Conservation (phyloP, 64 coral and sea anemone species). For the Montipora cactus region DNA sequence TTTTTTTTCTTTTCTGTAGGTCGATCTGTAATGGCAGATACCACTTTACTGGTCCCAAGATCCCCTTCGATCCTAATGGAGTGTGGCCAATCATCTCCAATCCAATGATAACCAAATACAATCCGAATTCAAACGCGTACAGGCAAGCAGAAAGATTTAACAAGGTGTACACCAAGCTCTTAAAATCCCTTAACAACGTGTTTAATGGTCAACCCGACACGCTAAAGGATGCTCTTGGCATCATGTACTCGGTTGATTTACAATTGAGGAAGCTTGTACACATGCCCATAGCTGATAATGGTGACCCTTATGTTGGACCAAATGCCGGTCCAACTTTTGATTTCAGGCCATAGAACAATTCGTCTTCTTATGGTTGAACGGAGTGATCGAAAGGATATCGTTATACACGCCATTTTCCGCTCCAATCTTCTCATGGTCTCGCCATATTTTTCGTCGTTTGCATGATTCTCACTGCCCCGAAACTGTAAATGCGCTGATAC, state of each 20-base stretch:
- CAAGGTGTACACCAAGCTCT: conserved; percentile 72
- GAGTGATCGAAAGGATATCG: too few species aligned
- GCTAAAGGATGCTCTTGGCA: conserved; percentile 34
- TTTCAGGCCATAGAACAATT: not conserved
- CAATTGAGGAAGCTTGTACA: conserved; percentile 63
- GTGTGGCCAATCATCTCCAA: conserved; percentile 86
- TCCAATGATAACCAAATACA: conserved; percentile 67
- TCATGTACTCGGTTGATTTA: conserved; percentile 71
- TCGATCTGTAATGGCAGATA: conserved; percentile 57
- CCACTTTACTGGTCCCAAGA: conserved; percentile 62
- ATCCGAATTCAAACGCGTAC: not conserved
- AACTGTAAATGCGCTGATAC: too few species aligned
- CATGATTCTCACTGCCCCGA: too few species aligned
- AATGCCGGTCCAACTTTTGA: conserved; percentile 35
- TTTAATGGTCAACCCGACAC: conserved; percentile 74
- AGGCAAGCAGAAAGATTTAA: conserved; percentile 64
- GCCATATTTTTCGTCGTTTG: too few species aligned
- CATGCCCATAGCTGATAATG: conserved; percentile 72
- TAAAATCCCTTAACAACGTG: conserved; percentile 73
- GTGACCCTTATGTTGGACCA: conserved; percentile 48
- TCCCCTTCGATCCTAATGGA: conserved; percentile 73
- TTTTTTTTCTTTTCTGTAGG: conserved; percentile 10
- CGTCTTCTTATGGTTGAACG: too few species aligned
- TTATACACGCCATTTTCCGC: too few species aligned
- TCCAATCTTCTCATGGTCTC: too few species aligned